phyloP scores from a whole-genome alignment of 2,888 invertebrate species.

The Brachypalpus laphriformis region DNA sequence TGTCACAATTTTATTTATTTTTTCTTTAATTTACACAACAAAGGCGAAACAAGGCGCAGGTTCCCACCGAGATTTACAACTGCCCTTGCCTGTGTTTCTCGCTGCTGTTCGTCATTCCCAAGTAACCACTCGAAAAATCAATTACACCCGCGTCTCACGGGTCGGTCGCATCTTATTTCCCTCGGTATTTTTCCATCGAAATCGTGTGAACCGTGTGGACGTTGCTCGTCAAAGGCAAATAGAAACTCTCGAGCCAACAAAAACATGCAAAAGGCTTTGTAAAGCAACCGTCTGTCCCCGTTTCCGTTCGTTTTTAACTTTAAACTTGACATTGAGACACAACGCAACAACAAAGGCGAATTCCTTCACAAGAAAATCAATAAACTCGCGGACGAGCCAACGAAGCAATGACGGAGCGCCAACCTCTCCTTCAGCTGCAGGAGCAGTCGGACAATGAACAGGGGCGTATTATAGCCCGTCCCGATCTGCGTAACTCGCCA shows the following conservation, averaged over 20 bases:
- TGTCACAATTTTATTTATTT: not conserved
- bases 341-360: conserved; percentile 11
- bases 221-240: not conserved
- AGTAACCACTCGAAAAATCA: conserved; percentile 40
- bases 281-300: not conserved
- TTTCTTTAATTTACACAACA: conserved; percentile 2
- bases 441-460: conserved; percentile 78
- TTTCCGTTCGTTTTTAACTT: conserved; percentile 1
- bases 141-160: conserved; percentile 12
- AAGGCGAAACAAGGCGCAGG: conserved; percentile 48
- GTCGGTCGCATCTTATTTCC: not conserved
- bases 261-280: conserved; percentile 3
- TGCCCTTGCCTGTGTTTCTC: not conserved
- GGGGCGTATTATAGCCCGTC: conserved; percentile 77
- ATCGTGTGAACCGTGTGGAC: conserved; percentile 17
- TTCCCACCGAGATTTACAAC: not conserved
- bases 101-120: conserved; percentile 10
- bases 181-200: not conserved
- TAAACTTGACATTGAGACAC: conserved; percentile 63
- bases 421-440: conserved; percentile 84
- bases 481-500: conserved; percentile 82
- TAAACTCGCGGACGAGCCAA: conserved; percentile 34
- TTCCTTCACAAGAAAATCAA: conserved; percentile 15
- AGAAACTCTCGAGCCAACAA: not conserved
- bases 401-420: conserved; percentile 87